Percentiles rank a stretch among this genome's conserved stretches.
Evolutionary conservation across 2,113 vertebrate species (phyloP).

Genomic region (Puma concolor): DNA sequence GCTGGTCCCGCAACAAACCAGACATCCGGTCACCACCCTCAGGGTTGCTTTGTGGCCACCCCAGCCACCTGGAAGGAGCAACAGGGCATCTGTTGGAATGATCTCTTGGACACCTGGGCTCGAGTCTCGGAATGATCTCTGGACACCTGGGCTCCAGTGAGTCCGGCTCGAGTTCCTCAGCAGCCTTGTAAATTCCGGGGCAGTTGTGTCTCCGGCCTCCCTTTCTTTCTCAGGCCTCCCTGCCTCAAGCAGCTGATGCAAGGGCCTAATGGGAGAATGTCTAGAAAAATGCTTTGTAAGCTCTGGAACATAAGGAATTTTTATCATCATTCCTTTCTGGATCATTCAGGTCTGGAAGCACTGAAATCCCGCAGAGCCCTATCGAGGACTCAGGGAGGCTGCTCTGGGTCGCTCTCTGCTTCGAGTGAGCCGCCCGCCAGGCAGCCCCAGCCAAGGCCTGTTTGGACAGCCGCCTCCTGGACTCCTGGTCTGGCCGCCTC

Average conservation of each 20-base stretch:
- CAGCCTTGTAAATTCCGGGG: neutral
- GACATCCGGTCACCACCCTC: neutral
- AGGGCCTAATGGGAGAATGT: neutral
- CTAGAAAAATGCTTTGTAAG: neutral
- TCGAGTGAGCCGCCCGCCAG: neutral
- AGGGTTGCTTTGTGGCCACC: too few relatives aligned
- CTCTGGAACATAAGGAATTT: slow-evolving; percentile 38
- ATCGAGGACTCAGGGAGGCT: neutral
- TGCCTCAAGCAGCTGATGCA: rapidly evolving
- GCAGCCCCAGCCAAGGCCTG: neutral
- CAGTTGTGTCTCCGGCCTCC: neutral
- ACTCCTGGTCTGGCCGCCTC: neutral
- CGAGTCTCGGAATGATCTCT: neutral
- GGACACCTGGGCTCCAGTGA: neutral
- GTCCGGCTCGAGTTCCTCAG: neutral
- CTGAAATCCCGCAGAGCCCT: neutral
- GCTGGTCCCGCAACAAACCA: neutral
- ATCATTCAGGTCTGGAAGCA: neutral
- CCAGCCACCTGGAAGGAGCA: neutral
- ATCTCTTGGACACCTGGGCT: neutral
- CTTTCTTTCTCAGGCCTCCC: neutral
- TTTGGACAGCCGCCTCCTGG: slow-evolving; percentile 20
- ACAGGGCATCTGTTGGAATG: too few relatives aligned
- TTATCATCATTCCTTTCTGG: slow-evolving; percentile 30
- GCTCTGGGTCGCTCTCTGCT: neutral